A percentile compares a stretch with the other conserved stretches of the same genome.
phyloP scores from a whole-genome alignment of 2,113 vertebrate genomes.

The Lamprotornis superbus region DNA sequence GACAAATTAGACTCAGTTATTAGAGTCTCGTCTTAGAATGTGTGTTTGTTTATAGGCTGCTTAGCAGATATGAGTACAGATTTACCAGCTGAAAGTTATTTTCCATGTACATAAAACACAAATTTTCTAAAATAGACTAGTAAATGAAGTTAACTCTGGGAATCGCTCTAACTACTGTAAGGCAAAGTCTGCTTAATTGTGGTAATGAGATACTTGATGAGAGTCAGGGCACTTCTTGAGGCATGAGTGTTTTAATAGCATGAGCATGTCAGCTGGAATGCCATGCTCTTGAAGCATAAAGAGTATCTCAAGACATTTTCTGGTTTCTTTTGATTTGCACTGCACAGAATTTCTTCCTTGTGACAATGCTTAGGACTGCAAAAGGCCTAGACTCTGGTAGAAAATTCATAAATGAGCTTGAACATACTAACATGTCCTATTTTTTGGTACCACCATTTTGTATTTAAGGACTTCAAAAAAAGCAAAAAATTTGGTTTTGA shows the following conservation, averaged over 20 bases:
- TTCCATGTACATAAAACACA: not conserved
- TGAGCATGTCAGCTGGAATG: not conserved
- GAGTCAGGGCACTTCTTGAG: not conserved
- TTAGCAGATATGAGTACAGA: not conserved
- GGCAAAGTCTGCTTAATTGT: constrained; percentile 47
- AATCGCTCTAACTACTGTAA: constrained; percentile 37
- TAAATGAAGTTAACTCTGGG: constrained; percentile 44
- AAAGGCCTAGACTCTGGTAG: not conserved
- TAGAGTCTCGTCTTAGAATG: constrained; percentile 17
- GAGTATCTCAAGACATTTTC: not conserved
- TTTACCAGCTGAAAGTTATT: constrained; percentile 40
- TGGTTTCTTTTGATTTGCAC: not conserved
- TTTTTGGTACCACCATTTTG: not conserved
- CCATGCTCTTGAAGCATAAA: not conserved
- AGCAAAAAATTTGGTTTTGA: not conserved
- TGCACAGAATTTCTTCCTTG: not conserved
- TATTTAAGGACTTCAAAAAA: not conserved
- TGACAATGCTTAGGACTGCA: not conserved
- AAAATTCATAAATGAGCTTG: not conserved
- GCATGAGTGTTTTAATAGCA: not conserved
- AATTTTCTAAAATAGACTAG: not conserved
- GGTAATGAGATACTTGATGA: constrained; percentile 45
- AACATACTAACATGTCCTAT: not conserved
- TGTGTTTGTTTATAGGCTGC: constrained; percentile 41
- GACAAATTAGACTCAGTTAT: constrained; percentile 54